These are phyloP conservation scores for Julus scandinavius DNA, from an alignment of 2,888 invertebrate species.

Conservation along the genomic window DNA sequence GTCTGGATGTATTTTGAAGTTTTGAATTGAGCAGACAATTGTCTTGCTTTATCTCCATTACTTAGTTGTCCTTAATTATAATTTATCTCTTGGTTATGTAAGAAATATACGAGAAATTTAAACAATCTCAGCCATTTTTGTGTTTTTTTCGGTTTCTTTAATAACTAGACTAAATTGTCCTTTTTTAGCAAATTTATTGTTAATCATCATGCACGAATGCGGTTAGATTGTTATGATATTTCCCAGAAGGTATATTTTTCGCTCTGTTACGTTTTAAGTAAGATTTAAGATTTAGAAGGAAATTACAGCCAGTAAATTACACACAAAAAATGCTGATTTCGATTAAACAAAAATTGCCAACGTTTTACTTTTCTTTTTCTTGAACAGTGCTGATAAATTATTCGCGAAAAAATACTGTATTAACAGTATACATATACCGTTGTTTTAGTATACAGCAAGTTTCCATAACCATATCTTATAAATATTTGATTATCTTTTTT, in stretches of 20 bases:
- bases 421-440: neutral
- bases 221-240: neutral
- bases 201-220: neutral
- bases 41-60: neutral
- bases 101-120: neutral
- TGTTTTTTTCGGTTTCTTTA: neutral
- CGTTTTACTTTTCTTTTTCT: neutral
- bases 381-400: neutral
- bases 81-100: neutral
- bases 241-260: constrained; percentile 4
- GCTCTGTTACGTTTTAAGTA: neutral
- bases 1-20: too few relatives aligned
- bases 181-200: neutral
- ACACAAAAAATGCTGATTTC: neutral
- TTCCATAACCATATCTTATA: too few relatives aligned
- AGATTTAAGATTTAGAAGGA: neutral
- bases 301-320: neutral
- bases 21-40: neutral
- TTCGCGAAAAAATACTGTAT: too few relatives aligned
- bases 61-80: neutral
- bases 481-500: too few relatives aligned
- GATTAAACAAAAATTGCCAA: neutral
- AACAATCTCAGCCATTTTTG: neutral
- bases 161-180: neutral
- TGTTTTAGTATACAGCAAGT: neutral